Percentiles rank a stretch among this genome's conserved stretches.
phyloP scores from a whole-genome alignment of 2,888 invertebrate genomes.

The Eremobia ochroleuca region DNA sequence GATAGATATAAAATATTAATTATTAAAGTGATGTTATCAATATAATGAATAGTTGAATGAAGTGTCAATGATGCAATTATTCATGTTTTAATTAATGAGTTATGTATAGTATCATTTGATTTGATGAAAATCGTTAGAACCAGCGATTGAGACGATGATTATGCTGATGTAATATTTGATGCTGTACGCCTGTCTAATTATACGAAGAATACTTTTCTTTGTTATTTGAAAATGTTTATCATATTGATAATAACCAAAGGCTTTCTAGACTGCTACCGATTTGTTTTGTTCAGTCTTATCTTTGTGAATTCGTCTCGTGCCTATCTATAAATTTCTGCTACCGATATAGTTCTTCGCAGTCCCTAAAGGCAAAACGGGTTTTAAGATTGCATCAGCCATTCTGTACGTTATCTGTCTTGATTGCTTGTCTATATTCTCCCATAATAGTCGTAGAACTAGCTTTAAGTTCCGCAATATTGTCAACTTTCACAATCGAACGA shows the following conservation, averaged over 20 bases:
- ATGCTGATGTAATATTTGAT: conserved; percentile 59
- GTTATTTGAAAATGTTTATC: conserved; percentile 11
- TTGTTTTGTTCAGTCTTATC: conserved; percentile 6
- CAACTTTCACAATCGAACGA: conserved; percentile 71
- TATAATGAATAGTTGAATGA: conserved; percentile 40
- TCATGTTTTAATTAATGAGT: conserved; percentile 40
- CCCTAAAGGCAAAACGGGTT: conserved; percentile 24
- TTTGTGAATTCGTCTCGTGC: conserved; percentile 47
- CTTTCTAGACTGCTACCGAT: not conserved
- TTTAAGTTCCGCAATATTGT: conserved; percentile 45
- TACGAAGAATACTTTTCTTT: conserved; percentile 2
- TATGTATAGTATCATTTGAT: conserved; percentile 41
- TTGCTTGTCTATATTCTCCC: conserved; percentile 46
- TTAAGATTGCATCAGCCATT: conserved; percentile 56
- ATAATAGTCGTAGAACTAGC: conserved; percentile 32
- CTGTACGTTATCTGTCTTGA: conserved; percentile 45
- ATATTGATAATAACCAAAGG: conserved; percentile 22
- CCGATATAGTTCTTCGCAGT: not conserved
- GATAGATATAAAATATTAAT: conserved; percentile 17
- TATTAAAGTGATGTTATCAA: conserved; percentile 43
- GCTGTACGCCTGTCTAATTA: not conserved
- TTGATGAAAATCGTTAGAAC: conserved; percentile 39
- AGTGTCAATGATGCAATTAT: conserved; percentile 50
- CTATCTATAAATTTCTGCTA: conserved; percentile 6
- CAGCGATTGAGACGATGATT: conserved; percentile 60